Evolutionary conservation across 2,113 vertebrate genomes (phyloP).

Genomic region (Mustelus asterias): DNA sequence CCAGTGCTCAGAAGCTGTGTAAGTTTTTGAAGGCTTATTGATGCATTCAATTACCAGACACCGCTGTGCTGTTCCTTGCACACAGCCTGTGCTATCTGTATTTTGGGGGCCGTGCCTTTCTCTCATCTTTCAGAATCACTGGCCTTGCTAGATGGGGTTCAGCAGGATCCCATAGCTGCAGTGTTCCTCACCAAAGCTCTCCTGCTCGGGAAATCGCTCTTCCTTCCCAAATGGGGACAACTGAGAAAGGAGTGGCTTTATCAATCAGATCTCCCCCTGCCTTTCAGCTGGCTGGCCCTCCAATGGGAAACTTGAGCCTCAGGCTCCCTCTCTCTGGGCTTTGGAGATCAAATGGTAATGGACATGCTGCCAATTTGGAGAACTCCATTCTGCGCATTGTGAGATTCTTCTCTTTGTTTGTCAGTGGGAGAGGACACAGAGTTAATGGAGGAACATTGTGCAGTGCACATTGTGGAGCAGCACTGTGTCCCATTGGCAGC

Average conservation of each 20-base stretch:
- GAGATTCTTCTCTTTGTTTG: background rate
- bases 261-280: background rate
- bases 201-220: background rate
- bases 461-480: background rate
- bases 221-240: background rate
- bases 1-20: conserved; percentile 49
- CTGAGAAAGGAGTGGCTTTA: background rate
- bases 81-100: conserved; percentile 49
- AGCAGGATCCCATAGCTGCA: background rate
- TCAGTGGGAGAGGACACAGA: background rate
- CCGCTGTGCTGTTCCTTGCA: conserved; percentile 52
- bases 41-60: conserved; percentile 62
- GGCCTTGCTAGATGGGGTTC: background rate
- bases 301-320: background rate
- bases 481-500: background rate
- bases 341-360: background rate
- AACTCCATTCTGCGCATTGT: background rate
- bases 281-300: background rate
- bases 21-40: conserved; percentile 66
- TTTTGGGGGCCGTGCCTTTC: conserved; percentile 50
- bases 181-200: background rate
- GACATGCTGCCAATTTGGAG: background rate
- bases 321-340: background rate
- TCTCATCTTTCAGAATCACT: conserved; percentile 38
- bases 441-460: background rate